Evolutionary conservation across 2,888 invertebrate genomes (phyloP), one percentile per base, ranked within the genome.

Genomic region (Coelinius sp.): DNA sequence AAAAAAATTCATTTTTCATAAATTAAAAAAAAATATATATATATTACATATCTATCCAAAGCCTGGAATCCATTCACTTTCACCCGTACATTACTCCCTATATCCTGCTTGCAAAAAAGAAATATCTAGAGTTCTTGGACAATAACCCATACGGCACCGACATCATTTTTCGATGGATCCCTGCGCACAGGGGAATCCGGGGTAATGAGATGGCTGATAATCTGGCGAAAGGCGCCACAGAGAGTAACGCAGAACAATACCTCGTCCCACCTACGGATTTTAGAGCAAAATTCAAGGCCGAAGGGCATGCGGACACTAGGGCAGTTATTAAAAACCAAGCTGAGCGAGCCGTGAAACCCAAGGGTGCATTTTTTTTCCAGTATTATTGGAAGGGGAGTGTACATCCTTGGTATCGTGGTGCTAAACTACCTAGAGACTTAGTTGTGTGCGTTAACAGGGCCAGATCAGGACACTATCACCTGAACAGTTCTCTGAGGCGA

Each of bases 121-220:
- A 67, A 44, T 46, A 69, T 7, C 2, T n/a, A 4, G 35, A 63
- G 67, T 53, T 62, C 8, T 17, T n/a, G 4, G 35, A 38, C 6
- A 14, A 49, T 12, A 46, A 41, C 12, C 12, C 14, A n/a, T n/a
- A n/a, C 10, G 63, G 38, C 27, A 62, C 24, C 7, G 41, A 63
- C 24, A 62, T 75, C 0, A 49, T 56, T 14, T 66, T 75, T 27
- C 20, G n/a, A 12, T 75, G 65, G 73, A 62, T 73, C 25, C 75
- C 73, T 38, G 49, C 73, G 0, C 73, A 75, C 20, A 68, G 24
- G 6, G 68, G 70, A 5, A 70, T 73, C n/a, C 20, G n/a, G 17
- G 73, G 75, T 2, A 73, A 75, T 35, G 73, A 73, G 59, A 22
- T 12, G 20, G 73, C 73, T 17, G 74, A 72, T 14, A 31, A 35